Conservation (phyloP, 2,113 vertebrate species). For the Nycticorax nycticorax region DNA sequence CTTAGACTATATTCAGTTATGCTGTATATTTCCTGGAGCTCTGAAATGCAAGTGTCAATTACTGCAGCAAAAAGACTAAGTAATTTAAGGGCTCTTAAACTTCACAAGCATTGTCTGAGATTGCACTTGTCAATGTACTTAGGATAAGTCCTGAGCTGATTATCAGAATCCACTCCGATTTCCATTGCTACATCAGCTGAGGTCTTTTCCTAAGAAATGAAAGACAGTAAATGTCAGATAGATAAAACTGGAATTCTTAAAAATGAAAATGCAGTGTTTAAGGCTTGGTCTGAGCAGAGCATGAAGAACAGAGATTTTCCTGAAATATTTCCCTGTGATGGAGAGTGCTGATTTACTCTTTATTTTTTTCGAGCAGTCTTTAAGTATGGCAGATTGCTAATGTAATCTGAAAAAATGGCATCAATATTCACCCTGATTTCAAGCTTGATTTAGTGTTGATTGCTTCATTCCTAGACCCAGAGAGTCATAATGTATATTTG, state of each 20-base stretch:
- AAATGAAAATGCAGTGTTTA: not conserved
- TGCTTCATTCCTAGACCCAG: not conserved
- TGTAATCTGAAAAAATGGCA: not conserved
- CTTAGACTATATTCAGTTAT: not conserved
- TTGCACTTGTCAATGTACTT: not conserved
- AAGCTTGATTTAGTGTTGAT: constrained; percentile 41
- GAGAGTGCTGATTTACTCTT: not conserved
- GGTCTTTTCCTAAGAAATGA: not conserved
- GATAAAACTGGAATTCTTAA: not conserved
- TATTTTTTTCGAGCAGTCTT: not conserved
- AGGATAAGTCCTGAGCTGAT: not conserved
- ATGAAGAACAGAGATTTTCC: not conserved
- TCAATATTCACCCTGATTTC: constrained; percentile 12
- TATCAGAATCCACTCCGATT: not conserved
- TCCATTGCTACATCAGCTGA: not conserved
- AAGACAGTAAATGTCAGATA: not conserved
- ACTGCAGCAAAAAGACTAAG: not conserved
- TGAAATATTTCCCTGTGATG: not conserved
- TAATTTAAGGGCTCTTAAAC: constrained; percentile 26
- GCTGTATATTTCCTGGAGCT: not conserved
- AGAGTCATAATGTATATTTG: not conserved
- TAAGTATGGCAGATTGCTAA: constrained; percentile 14
- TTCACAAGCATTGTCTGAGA: constrained; percentile 2
- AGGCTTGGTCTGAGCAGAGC: not conserved
- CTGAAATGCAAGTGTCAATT: constrained; percentile 13